Percentiles rank a stretch among this genome's conserved stretches.
These are phyloP conservation scores for Planococcus citri DNA, from an alignment of 1,140 invertebrate genomes.

Conservation along the genomic window DNA sequence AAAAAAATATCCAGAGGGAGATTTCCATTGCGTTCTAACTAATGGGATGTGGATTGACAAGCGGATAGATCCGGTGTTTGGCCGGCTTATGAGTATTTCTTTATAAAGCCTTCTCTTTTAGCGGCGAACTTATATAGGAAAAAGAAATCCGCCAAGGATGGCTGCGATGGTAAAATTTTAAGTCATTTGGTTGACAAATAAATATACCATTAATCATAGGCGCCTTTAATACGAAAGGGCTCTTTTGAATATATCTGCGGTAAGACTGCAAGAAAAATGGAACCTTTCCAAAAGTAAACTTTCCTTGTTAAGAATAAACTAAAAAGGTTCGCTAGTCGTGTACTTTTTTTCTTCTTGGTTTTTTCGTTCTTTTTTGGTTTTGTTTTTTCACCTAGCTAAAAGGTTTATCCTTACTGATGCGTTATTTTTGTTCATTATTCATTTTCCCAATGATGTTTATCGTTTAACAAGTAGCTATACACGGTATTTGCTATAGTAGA, in stretches of 20 bases:
- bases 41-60: neutral
- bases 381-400: no score
- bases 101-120: conserved; percentile 7
- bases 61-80: neutral
- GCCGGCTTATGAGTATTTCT: neutral
- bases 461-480: no score
- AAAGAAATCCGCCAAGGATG: neutral
- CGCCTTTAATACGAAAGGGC: conserved; percentile 17
- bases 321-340: neutral
- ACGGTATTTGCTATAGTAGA: no score
- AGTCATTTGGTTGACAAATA: conserved; percentile 18
- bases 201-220: conserved; percentile 17
- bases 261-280: conserved; percentile 17
- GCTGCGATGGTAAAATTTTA: neutral
- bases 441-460: no score
- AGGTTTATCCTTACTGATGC: no score
- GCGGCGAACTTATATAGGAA: neutral
- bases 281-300: conserved; percentile 12
- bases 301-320: conserved; percentile 1
- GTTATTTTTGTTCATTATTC: no score
- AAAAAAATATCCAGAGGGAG: neutral
- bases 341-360: no score
- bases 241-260: conserved; percentile 16
- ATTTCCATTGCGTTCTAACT: neutral
- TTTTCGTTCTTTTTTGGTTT: no score